phyloP scores from a whole-genome alignment of 2,113 vertebrate genomes.

The Phrynocephalus versicolor region DNA sequence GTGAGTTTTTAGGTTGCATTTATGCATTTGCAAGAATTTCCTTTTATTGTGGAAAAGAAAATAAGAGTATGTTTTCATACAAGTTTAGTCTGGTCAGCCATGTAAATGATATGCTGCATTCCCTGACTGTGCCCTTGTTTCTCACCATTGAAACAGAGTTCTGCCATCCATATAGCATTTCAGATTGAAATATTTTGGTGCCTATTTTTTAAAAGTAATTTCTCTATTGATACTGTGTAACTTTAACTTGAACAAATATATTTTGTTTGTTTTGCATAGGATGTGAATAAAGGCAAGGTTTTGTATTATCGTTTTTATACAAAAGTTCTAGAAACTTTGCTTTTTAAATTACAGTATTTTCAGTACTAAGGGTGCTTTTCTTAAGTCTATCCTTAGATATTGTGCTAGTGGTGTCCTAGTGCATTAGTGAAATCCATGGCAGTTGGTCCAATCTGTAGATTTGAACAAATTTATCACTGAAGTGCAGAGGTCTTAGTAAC shows the following conservation, averaged over 20 bases:
- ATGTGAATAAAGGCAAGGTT: too few species aligned
- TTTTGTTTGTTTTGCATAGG: not conserved
- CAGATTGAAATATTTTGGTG: not conserved
- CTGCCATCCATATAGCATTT: not conserved
- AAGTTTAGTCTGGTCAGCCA: not conserved
- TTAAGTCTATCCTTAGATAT: not conserved
- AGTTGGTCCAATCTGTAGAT: not conserved
- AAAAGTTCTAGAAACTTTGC: not conserved
- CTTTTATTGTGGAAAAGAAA: not conserved
- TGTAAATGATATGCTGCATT: not conserved
- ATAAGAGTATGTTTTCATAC: not conserved
- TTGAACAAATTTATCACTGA: not conserved
- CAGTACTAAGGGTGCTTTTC: not conserved
- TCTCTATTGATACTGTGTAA: not conserved
- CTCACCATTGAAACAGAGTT: not conserved
- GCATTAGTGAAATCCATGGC: not conserved
- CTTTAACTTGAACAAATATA: not conserved
- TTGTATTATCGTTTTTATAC: not conserved
- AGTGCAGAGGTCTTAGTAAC: not conserved
- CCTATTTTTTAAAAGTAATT: not conserved
- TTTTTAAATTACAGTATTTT: constrained; percentile 20
- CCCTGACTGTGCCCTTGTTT: not conserved
- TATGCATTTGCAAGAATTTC: constrained; percentile 1
- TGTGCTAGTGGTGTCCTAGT: not conserved
- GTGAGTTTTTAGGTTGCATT: constrained; percentile 75